phyloP scores from a whole-genome alignment of 2,113 vertebrate species.

The Arvicanthis niloticus region DNA sequence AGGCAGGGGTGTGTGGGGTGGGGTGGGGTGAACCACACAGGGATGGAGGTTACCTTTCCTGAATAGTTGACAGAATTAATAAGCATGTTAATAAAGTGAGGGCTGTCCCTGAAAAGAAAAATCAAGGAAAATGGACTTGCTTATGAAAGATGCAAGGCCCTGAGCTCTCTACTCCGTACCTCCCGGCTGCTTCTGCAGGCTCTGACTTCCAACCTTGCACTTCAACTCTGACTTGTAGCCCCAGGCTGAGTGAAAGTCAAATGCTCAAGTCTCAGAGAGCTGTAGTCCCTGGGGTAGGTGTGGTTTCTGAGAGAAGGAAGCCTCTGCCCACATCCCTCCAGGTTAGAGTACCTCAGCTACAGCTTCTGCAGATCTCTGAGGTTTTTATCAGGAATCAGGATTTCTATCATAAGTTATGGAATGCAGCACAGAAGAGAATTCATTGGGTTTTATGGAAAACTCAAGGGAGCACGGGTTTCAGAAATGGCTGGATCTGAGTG shows the following conservation, averaged over 20 bases:
- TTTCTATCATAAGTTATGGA: neutral
- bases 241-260: neutral
- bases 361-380: neutral
- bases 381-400: neutral
- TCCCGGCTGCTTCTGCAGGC: neutral
- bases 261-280: neutral
- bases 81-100: neutral
- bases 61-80: neutral
- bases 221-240: neutral
- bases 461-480: neutral
- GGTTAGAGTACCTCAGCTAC: neutral
- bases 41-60: neutral
- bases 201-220: neutral
- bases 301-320: slow-evolving; percentile 19
- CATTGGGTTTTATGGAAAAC: neutral
- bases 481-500: neutral
- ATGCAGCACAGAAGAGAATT: neutral
- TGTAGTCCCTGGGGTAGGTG: neutral
- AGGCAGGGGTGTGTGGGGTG: neutral
- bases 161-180: no score
- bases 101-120: neutral
- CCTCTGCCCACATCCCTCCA: neutral
- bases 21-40: no score
- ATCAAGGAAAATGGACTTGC: slow-evolving; percentile 29
- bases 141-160: slow-evolving; percentile 11